A percentile compares a stretch with the other conserved stretches of the same genome.
phyloP scores from a whole-genome alignment of 2,113 vertebrate genomes.

The Apistogramma diplotaenia region DNA sequence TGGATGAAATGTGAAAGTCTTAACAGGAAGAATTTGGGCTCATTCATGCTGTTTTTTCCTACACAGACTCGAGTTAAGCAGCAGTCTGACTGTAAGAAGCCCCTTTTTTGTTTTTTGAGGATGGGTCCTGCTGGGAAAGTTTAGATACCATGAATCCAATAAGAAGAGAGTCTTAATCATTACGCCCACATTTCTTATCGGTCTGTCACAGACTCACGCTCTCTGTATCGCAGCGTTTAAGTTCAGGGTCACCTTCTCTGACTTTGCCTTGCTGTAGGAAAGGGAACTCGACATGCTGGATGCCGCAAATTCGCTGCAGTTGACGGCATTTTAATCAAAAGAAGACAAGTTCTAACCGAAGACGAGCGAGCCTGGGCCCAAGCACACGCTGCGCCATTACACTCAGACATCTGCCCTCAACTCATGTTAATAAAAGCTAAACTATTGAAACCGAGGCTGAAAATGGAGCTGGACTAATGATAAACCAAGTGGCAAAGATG shows the following conservation, averaged over 20 bases:
- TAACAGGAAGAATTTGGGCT: too few relatives aligned
- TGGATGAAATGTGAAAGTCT: rapidly evolving
- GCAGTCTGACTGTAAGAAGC: too few relatives aligned
- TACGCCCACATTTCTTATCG: background rate
- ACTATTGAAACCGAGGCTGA: background rate
- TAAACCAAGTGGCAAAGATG: background rate
- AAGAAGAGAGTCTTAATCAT: background rate
- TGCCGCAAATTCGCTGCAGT: background rate
- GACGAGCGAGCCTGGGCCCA: background rate
- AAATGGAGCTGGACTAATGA: background rate
- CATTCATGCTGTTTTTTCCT: too few relatives aligned
- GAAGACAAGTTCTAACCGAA: background rate
- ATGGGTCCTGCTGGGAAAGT: background rate
- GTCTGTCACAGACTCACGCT: background rate
- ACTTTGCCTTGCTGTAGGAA: background rate
- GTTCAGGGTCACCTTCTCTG: background rate
- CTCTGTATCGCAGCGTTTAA: rapidly evolving
- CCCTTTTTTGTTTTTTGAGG: background rate
- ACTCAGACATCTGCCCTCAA: background rate
- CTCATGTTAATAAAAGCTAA: background rate
- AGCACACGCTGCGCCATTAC: too few relatives aligned
- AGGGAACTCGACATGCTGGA: background rate
- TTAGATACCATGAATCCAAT: background rate
- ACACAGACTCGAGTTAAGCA: too few relatives aligned
- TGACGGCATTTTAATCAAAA: background rate